Conservation (phyloP, 1,140 invertebrate species). For the Drosophila ambigua region DNA sequence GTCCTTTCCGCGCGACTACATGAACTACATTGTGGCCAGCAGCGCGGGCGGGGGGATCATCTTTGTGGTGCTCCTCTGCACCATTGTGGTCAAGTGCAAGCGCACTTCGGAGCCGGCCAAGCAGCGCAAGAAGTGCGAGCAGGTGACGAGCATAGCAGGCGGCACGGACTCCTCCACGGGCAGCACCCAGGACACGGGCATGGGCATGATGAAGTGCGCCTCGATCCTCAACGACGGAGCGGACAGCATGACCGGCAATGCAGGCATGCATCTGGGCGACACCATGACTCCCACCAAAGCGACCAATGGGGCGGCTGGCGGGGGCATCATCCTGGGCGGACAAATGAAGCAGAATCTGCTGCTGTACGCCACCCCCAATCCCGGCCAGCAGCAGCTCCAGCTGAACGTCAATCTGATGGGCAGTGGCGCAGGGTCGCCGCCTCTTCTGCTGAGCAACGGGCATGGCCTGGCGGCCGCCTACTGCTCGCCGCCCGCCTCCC, state of each 20-base stretch:
- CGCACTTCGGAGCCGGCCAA: conserved; percentile 85
- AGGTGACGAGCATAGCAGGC: conserved; percentile 72
- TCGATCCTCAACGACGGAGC: conserved; percentile 74
- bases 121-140: conserved; percentile 85
- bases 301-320: conserved; percentile 45
- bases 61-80: conserved; percentile 86
- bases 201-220: conserved; percentile 81
- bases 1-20: conserved; percentile 88
- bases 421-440: conserved; percentile 59
- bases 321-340: conserved; percentile 74
- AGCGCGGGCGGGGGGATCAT: conserved; percentile 87
- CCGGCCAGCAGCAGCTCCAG: conserved; percentile 60
- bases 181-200: conserved; percentile 63
- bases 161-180: conserved; percentile 72
- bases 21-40: conserved; percentile 86
- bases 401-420: conserved; percentile 72
- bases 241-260: conserved; percentile 67
- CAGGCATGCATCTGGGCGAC: conserved; percentile 57
- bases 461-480: conserved; percentile 60
- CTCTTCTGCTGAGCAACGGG: conserved; percentile 57
- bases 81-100: conserved; percentile 87
- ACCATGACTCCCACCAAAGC: conserved; percentile 73
- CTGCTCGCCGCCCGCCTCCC: conserved; percentile 76
- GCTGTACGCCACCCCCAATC: conserved; percentile 67
- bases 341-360: conserved; percentile 82